Percentiles rank a stretch among this genome's conserved stretches.
phyloP scores from a whole-genome alignment of 2,797 vertebrate species.

The Poeciliopsis paucimaculata region DNA sequence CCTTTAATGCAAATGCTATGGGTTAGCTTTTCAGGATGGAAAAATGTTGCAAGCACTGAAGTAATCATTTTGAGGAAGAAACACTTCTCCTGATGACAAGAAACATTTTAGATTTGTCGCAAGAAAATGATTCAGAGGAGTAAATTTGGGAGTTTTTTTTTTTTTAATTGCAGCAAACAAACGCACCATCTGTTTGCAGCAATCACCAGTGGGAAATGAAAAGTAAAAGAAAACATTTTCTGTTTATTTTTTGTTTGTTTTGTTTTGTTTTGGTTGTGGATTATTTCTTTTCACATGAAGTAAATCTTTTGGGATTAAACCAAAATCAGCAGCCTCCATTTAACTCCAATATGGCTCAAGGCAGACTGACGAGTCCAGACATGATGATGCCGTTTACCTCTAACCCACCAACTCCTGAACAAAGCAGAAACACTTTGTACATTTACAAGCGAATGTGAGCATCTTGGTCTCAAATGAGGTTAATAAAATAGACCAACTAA shows the following conservation, averaged over 20 bases:
- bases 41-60: conserved; percentile 3
- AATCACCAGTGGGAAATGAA: background rate
- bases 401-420: conserved; percentile 8
- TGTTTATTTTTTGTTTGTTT: background rate
- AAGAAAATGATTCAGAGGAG: background rate
- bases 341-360: conserved; percentile 30
- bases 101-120: background rate
- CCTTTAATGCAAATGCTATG: conserved; percentile 7
- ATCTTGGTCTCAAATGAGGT: background rate
- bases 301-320: conserved; percentile 5
- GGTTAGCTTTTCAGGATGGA: conserved; percentile 1
- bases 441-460: background rate
- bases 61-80: background rate
- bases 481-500: background rate
- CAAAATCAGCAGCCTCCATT: conserved; percentile 32
- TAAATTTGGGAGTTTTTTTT: background rate
- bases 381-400: conserved; percentile 9
- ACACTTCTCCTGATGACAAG: background rate
- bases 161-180: background rate
- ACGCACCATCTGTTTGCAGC: background rate
- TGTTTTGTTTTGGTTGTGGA: background rate
- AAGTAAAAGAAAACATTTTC: background rate
- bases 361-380: conserved; percentile 34
- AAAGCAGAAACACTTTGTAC: conserved; percentile 4
- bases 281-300: conserved; percentile 33